A percentile compares a stretch with the other conserved stretches of the same genome.
These are phyloP conservation scores for Xylophagus ater DNA, from an alignment of 2,888 invertebrate species.

Conservation along the genomic window DNA sequence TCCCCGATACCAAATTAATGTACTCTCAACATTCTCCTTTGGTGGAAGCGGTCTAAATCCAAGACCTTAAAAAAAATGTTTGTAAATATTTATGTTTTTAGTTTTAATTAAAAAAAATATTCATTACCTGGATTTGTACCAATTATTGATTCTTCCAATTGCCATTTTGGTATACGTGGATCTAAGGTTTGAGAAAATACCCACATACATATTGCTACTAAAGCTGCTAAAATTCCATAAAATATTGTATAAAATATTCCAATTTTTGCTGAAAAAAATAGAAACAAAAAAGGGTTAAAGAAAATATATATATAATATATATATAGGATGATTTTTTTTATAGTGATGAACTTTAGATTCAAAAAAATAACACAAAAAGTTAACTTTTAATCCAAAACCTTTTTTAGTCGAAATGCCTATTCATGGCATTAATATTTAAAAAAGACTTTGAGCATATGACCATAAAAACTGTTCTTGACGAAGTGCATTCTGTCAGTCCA, in stretches of 20 bases:
- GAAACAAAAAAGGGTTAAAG: conserved; percentile 15
- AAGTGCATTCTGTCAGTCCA: no score
- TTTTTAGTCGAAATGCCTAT: no score
- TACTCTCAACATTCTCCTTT: conserved; percentile 77
- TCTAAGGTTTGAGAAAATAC: conserved; percentile 86
- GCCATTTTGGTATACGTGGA: conserved; percentile 82
- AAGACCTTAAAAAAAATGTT: conserved; percentile 43
- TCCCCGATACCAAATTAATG: conserved; percentile 89
- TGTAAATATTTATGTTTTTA: not conserved
- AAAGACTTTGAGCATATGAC: no score
- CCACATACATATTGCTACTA: conserved; percentile 91
- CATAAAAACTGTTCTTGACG: no score
- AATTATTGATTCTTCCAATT: conserved; percentile 72
- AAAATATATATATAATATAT: not conserved
- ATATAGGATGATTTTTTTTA: not conserved
- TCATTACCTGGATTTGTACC: conserved; percentile 81
- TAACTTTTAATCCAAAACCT: no score
- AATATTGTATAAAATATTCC: conserved; percentile 90
- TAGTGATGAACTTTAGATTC: no score
- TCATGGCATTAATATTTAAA: no score
- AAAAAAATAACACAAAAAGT: no score
- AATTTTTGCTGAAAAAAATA: conserved; percentile 68
- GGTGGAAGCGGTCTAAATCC: conserved; percentile 92
- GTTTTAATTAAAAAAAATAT: not conserved
- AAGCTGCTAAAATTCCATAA: conserved; percentile 80